Conservation (phyloP, 2,888 invertebrate genomes). For the Cloeon dipterum region DNA sequence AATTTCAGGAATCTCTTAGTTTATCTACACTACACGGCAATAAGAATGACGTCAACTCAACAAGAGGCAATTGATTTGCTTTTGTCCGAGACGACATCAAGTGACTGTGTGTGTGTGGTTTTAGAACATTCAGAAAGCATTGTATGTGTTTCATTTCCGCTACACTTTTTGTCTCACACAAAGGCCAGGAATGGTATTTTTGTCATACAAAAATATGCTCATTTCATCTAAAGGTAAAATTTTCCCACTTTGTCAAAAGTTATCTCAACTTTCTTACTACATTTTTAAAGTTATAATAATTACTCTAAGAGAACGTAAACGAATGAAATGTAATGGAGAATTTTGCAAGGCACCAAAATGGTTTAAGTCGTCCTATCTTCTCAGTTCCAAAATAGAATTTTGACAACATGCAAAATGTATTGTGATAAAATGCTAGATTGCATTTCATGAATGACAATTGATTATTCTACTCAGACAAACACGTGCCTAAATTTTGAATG, state of each 20-base stretch:
- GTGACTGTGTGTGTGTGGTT: too few species aligned
- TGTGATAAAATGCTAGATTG: too few species aligned
- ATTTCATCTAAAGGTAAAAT: constrained; percentile 9
- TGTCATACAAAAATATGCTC: constrained; percentile 10
- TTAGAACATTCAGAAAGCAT: too few species aligned
- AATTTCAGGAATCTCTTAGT: too few species aligned
- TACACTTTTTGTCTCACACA: too few species aligned
- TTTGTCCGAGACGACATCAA: too few species aligned
- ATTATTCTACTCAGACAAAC: not conserved
- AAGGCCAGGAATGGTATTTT: constrained; percentile 7
- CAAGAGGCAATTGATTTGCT: too few species aligned
- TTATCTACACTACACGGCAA: too few species aligned
- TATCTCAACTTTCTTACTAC: constrained; percentile 10
- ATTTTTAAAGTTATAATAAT: too few species aligned
- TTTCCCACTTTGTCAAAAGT: constrained; percentile 8
- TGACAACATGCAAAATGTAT: not conserved
- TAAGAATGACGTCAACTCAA: too few species aligned
- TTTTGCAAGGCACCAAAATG: constrained; percentile 1
- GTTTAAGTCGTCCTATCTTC: constrained; percentile 1
- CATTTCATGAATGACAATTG: too few species aligned
- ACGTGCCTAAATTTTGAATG: not conserved
- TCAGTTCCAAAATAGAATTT: not conserved
- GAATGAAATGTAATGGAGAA: not conserved
- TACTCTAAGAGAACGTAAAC: not conserved
- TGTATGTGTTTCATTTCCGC: too few species aligned